These are phyloP conservation scores for Plumapathes pennacea DNA, from an alignment of 92 coral and sea anemone species.

Conservation along the genomic window DNA sequence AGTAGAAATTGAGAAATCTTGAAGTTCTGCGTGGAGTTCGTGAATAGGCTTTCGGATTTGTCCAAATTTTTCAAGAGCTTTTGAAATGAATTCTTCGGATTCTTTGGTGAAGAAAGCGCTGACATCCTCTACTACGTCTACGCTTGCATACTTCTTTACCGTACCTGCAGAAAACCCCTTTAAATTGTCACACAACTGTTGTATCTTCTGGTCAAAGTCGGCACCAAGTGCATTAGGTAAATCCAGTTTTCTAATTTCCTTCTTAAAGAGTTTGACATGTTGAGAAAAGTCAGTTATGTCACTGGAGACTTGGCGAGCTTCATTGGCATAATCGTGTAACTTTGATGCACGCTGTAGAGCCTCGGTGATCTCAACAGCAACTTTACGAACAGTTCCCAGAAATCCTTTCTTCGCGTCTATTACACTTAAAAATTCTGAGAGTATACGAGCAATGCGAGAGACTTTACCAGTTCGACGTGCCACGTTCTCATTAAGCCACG, in stretches of 20 bases:
- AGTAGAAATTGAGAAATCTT: constrained; percentile 47
- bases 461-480: constrained; percentile 74
- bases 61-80: constrained; percentile 60
- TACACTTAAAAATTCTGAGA: constrained; percentile 79
- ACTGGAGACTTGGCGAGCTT: constrained; percentile 80
- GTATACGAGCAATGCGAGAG: constrained; percentile 68
- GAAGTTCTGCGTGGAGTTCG: constrained; percentile 60
- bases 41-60: constrained; percentile 67
- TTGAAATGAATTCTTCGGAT: constrained; percentile 64
- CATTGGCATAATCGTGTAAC: constrained; percentile 82
- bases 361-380: constrained; percentile 64
- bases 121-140: constrained; percentile 63
- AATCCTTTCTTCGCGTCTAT: constrained; percentile 79
- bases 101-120: constrained; percentile 64
- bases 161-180: constrained; percentile 53
- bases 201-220: constrained; percentile 70
- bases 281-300: constrained; percentile 76
- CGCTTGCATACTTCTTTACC: constrained; percentile 64
- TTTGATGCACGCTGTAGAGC: constrained; percentile 51
- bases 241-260: constrained; percentile 76
- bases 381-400: constrained; percentile 57
- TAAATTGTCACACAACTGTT: constrained; percentile 74
- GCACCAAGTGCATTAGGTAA: constrained; percentile 56
- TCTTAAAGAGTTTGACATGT: constrained; percentile 62
- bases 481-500: constrained; percentile 78